Conservation (phyloP, 1,140 invertebrate genomes). For the Drosophila suzukii region DNA sequence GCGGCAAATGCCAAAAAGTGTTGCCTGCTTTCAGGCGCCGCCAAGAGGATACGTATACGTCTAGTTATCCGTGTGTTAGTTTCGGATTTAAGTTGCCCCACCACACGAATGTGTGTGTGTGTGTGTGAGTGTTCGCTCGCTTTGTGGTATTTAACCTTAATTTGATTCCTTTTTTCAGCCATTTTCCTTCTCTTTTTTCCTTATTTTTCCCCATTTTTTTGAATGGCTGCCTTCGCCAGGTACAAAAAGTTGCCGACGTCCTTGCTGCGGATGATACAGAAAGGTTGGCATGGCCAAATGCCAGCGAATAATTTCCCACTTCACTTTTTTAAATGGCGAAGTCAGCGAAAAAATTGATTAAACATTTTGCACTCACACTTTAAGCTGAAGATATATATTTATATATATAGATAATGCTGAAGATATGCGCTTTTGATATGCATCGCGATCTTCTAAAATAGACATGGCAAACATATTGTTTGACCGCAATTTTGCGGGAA, state of each 20-base stretch:
- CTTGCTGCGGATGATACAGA: conserved; percentile 57
- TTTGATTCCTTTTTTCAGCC: conserved; percentile 69
- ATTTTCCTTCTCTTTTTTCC: conserved; percentile 22
- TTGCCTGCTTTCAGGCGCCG: conserved; percentile 77
- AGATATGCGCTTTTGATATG: conserved; percentile 20
- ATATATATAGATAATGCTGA: not conserved
- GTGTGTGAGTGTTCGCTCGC: conserved; percentile 48
- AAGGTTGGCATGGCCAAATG: conserved; percentile 46
- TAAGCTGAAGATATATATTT: conserved; percentile 8
- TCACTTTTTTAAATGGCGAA: conserved; percentile 39
- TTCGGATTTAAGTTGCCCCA: conserved; percentile 52
- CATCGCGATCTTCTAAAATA: conserved; percentile 62
- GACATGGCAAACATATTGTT: conserved; percentile 72
- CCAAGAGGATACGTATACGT: conserved; percentile 43
- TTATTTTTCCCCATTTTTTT: not conserved
- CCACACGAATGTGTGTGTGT: not conserved
- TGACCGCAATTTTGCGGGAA: conserved; percentile 72
- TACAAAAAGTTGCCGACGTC: conserved; percentile 64
- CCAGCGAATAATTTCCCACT: conserved; percentile 49
- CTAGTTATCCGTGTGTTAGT: conserved; percentile 30
- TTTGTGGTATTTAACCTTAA: conserved; percentile 83
- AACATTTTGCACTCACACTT: conserved; percentile 65
- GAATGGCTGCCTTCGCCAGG: conserved; percentile 48
- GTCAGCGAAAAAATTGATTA: conserved; percentile 68
- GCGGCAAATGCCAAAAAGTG: conserved; percentile 76